Percentiles rank a stretch among this genome's conserved stretches.
Evolutionary conservation across 2,797 vertebrate genomes (phyloP).

Genomic region (Mormyrus proboscirostris): DNA sequence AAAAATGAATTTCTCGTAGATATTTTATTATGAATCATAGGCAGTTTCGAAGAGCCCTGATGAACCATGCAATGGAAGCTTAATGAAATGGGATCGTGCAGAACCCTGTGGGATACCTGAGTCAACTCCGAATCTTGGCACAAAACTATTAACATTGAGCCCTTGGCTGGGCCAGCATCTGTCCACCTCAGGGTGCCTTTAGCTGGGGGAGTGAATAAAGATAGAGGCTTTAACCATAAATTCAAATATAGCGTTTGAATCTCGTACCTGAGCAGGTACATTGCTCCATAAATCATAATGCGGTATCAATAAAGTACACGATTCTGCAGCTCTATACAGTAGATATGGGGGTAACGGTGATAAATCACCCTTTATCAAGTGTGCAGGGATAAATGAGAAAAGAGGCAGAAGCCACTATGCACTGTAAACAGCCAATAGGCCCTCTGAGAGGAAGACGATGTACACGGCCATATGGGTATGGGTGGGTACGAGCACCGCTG

Average conservation of each 20-base stretch:
- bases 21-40: background rate
- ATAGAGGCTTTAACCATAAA: background rate
- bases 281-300: background rate
- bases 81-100: background rate
- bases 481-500: background rate
- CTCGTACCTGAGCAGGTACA: background rate
- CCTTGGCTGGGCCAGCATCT: background rate
- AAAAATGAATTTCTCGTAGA: background rate
- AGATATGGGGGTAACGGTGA: background rate
- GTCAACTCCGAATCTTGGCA: background rate
- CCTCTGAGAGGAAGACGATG: background rate
- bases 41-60: background rate
- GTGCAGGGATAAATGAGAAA: background rate
- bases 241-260: background rate
- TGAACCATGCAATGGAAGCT: background rate
- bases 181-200: background rate
- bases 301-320: background rate
- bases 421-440: background rate
- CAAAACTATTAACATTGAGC: background rate
- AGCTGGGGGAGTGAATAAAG: background rate
- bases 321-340: background rate
- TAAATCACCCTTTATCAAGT: background rate
- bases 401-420: background rate
- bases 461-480: background rate
- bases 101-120: background rate